phyloP scores from a whole-genome alignment of 2,797 vertebrate genomes.

The Dendrocincla tyrannina region DNA sequence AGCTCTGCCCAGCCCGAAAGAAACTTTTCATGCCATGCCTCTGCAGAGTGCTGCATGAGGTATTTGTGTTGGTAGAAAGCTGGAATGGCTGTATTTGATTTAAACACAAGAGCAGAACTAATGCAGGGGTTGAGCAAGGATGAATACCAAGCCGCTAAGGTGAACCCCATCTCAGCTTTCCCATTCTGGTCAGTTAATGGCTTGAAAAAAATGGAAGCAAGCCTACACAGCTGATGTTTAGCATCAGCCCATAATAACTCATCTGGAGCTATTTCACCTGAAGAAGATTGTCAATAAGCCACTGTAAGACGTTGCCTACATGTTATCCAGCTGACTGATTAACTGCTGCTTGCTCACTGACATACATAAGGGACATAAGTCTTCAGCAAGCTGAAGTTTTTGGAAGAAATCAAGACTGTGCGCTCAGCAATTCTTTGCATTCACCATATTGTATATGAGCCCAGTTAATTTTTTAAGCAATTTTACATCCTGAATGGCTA shows the following conservation, averaged over 20 bases:
- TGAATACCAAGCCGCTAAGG: not conserved
- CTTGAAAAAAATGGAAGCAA: not conserved
- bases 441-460: not conserved
- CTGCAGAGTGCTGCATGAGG: not conserved
- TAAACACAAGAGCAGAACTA: not conserved
- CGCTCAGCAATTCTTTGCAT: not conserved
- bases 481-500: not conserved
- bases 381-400: not conserved
- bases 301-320: not conserved
- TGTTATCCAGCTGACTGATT: not conserved
- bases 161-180: not conserved
- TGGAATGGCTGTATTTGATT: not conserved
- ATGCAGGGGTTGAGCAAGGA: not conserved
- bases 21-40: not conserved
- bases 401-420: not conserved
- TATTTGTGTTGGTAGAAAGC: not conserved
- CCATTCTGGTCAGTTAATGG: not conserved
- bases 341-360: not conserved
- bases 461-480: not conserved
- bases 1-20: not conserved
- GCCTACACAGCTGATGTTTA: not conserved
- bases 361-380: not conserved
- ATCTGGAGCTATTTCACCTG: not conserved
- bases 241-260: not conserved
- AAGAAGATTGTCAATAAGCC: not conserved